Conservation (phyloP, 2,888 invertebrate genomes). For the Shargacucullia verbasci region DNA sequence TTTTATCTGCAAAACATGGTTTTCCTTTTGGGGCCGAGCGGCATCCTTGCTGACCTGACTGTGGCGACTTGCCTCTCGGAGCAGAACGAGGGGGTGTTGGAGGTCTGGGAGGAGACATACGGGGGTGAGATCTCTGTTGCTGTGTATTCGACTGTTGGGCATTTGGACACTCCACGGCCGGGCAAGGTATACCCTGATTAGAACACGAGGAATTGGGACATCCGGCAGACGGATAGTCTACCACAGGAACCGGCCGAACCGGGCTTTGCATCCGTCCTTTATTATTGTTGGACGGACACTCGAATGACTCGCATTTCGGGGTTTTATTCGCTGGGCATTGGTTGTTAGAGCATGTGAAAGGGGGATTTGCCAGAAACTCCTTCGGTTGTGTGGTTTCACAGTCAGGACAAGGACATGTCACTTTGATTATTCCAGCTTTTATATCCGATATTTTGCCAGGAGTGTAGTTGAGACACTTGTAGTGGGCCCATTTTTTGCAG, state of each 20-base stretch:
- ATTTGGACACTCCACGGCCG: slow-evolving; percentile 1
- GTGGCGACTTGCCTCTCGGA: background rate
- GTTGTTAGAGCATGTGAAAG: slow-evolving; percentile 53
- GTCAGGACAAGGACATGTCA: slow-evolving; percentile 73
- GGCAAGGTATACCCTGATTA: background rate
- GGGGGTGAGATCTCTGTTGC: background rate
- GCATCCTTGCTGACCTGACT: background rate
- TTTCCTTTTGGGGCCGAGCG: background rate
- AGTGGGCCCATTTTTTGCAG: slow-evolving; percentile 76
- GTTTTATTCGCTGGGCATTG: slow-evolving; percentile 58
- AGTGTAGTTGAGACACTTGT: slow-evolving; percentile 67
- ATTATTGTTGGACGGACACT: slow-evolving; percentile 23
- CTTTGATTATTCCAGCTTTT: slow-evolving; percentile 66
- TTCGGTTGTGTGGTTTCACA: slow-evolving; percentile 58
- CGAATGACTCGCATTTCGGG: slow-evolving; percentile 25
- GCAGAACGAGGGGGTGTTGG: background rate
- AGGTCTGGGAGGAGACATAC: background rate
- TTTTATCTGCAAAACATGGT: too few species aligned
- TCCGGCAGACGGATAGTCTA: background rate
- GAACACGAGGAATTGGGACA: slow-evolving; percentile 7
- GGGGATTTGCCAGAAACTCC: slow-evolving; percentile 45
- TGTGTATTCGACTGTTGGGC: background rate
- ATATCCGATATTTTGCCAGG: slow-evolving; percentile 72
- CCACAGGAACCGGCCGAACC: background rate
- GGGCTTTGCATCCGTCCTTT: background rate